phyloP scores from a whole-genome alignment of 1,140 invertebrate species.

The Danaus melanippus region DNA sequence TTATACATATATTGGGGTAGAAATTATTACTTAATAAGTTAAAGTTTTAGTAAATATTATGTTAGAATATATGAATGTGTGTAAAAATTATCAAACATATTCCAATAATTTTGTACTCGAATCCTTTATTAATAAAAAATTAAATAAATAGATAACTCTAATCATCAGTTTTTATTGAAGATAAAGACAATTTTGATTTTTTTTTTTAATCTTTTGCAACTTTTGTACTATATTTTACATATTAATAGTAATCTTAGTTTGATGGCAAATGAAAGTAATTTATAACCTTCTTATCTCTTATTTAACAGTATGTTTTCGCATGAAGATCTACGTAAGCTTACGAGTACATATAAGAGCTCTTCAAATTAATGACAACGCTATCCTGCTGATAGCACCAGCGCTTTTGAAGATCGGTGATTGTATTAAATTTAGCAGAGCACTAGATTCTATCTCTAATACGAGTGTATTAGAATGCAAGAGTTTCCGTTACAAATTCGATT shows the following conservation, averaged over 20 bases:
- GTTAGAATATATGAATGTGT: too few species aligned
- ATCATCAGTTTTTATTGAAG: too few species aligned
- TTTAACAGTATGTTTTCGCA: constrained; percentile 1
- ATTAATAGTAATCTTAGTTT: constrained; percentile 6
- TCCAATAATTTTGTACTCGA: too few species aligned
- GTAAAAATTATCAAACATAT: too few species aligned
- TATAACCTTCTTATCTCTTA: not conserved
- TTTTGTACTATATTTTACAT: not conserved
- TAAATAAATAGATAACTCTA: too few species aligned
- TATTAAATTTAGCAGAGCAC: constrained; percentile 11
- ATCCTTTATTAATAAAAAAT: too few species aligned
- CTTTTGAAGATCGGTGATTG: constrained; percentile 20
- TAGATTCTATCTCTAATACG: constrained; percentile 5
- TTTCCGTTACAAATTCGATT: too few species aligned
- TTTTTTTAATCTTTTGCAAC: too few species aligned
- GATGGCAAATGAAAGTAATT: not conserved
- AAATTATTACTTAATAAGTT: too few species aligned
- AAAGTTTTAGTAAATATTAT: too few species aligned
- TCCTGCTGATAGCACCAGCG: constrained; percentile 23
- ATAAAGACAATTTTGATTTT: too few species aligned
- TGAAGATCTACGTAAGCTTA: constrained; percentile 22
- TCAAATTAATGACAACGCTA: constrained; percentile 27
- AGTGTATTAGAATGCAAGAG: not conserved
- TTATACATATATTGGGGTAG: too few species aligned
- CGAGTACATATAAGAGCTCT: constrained; percentile 24